Evolutionary conservation across 2,888 invertebrate genomes (phyloP), one percentile per base, ranked within the genome.

Genomic region (Perdita meconis): DNA sequence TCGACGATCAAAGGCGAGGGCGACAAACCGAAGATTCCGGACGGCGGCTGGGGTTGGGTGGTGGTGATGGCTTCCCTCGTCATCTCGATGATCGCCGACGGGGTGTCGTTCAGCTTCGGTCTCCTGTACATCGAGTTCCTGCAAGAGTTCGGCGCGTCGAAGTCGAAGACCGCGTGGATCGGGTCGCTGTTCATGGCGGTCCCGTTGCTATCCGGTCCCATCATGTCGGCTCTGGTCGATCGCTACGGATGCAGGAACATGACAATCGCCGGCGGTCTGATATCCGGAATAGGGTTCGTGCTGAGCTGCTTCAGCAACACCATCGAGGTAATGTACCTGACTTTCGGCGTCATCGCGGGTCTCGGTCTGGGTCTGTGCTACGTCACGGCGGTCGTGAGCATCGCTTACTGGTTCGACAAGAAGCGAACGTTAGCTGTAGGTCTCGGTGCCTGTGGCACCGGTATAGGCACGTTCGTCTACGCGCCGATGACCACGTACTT

Each of bases 381-480:
- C 90, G 97, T 97, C 12, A 97, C 97, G 1, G 97, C 97, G 5
- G 97, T 98, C 4, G 97, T 98, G 4, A 96, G 97, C 66, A 97
- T 98, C 72, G 97, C 98, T 6, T 97, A 97, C 90, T 98, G 98
- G 96, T 98, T 98, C 92, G 97, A 98, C 87, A 96, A 96, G 92
- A 96, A 96, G 89, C 94, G 97, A 42, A 96, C 96, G 55, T 94
- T 98, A 80, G 98, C 98, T 3, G 97, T 97, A 3, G 97, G 97
- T 1, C 93, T 98, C 67, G 97, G 97, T 0, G 97, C 97, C 0
- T 97, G 97, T 86, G 98, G 98, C 5, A 97, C 97, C 0, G 97
- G 97, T 0, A 95, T 97, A 57, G 98, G 98, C 12, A 98, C 98
- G 0, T 97, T 97, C 88, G 93, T 97, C 0, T 97, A 97, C 90